Conservation (phyloP, 1,140 invertebrate species). For the Listronotus bonariensis region DNA sequence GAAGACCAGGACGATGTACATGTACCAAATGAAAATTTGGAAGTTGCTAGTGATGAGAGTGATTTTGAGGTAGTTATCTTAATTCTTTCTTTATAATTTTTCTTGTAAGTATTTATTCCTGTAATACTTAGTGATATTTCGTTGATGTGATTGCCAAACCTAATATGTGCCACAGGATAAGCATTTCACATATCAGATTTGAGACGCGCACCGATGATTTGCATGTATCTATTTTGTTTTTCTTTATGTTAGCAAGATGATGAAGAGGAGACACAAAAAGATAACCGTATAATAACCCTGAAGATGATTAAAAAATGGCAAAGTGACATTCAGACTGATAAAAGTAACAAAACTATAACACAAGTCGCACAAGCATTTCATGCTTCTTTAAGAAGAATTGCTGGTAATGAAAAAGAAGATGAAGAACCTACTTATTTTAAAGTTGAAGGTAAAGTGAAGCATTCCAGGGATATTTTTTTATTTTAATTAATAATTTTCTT, state of each 20-base stretch:
- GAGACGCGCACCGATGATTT: no score
- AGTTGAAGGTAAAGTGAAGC: slow-evolving; percentile 67
- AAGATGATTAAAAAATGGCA: slow-evolving; percentile 68
- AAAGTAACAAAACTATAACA: slow-evolving; percentile 67
- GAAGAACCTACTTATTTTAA: slow-evolving; percentile 59
- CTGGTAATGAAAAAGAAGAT: slow-evolving; percentile 58
- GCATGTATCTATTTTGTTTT: no score
- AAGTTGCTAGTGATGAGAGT: slow-evolving; percentile 80
- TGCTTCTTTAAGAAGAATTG: slow-evolving; percentile 70
- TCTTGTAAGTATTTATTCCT: no score
- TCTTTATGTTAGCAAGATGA: slow-evolving; percentile 32
- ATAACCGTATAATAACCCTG: slow-evolving; percentile 60
- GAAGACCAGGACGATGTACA: slow-evolving; percentile 59
- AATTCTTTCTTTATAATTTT: no score
- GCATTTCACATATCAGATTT: no score
- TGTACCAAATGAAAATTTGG: slow-evolving; percentile 60
- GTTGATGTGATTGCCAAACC: no score
- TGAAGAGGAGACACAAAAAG: slow-evolving; percentile 42
- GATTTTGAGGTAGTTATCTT: slow-evolving; percentile 66
- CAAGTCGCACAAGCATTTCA: slow-evolving; percentile 74
- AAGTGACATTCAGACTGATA: slow-evolving; percentile 72
- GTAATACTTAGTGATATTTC: no score
- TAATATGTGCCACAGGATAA: no score
- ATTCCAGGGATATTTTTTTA: slow-evolving; percentile 8
- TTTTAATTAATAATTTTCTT: slow-evolving; percentile 5